phyloP scores from a whole-genome alignment of 2,113 vertebrate species.

The Chionomys nivalis region DNA sequence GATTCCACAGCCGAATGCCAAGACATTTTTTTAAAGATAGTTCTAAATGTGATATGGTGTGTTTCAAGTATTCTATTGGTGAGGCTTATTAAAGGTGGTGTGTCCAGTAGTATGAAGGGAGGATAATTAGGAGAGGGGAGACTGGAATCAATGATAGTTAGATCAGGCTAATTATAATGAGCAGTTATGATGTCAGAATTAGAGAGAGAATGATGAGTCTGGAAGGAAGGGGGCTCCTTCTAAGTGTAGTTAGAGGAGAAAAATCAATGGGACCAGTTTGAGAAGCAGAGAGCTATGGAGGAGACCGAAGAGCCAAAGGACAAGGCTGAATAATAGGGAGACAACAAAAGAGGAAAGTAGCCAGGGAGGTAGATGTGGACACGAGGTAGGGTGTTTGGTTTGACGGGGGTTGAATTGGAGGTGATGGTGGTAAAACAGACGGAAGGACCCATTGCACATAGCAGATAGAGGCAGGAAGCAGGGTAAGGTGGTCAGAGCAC shows the following conservation, averaged over 20 bases:
- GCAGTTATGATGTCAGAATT: not conserved
- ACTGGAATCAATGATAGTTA: not conserved
- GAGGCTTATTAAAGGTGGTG: not conserved
- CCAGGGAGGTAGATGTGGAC: not conserved
- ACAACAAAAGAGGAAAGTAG: not conserved
- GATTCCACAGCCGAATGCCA: not conserved
- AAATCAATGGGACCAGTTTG: not conserved
- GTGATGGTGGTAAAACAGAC: not conserved
- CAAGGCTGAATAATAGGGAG: too few relatives aligned
- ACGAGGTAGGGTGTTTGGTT: not conserved
- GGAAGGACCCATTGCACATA: not conserved
- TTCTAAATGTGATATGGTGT: not conserved
- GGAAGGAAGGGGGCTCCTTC: not conserved
- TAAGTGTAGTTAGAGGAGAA: not conserved
- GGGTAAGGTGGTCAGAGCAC: too few relatives aligned
- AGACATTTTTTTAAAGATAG: not conserved
- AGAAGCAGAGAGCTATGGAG: not conserved
- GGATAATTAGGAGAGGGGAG: not conserved
- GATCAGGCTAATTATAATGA: not conserved
- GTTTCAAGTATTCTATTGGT: not conserved
- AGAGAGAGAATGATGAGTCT: not conserved
- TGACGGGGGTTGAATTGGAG: not conserved
- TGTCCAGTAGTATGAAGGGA: not conserved
- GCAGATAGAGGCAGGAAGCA: not conserved
- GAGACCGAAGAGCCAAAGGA: not conserved